Conservation (phyloP, 2,113 vertebrate species). For the Myotis lucifugus region DNA sequence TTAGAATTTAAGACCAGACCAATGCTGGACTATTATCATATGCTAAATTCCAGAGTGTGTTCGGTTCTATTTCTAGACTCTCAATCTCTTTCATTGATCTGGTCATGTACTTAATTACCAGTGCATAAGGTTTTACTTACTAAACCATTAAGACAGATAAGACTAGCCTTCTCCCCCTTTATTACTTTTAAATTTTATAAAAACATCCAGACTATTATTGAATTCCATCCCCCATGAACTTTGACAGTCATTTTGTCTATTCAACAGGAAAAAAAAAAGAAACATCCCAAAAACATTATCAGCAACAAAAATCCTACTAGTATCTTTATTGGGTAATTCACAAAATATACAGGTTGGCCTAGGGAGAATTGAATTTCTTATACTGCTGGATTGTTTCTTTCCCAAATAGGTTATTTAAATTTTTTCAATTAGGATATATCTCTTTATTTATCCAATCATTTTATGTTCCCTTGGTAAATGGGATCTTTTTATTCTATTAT, state of each 20-base stretch:
- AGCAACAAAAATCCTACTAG: not conserved
- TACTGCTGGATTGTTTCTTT: not conserved
- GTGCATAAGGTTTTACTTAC: not conserved
- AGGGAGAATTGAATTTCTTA: not conserved
- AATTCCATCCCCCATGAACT: not conserved
- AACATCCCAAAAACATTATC: not conserved
- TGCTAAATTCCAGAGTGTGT: not conserved
- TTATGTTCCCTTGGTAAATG: not conserved
- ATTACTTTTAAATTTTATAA: constrained; percentile 12
- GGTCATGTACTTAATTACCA: not conserved
- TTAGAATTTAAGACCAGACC: constrained; percentile 33
- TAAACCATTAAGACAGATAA: not conserved
- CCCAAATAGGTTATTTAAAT: not conserved
- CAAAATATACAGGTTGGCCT: not conserved
- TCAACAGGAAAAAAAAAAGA: constrained; percentile 38
- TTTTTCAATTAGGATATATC: not conserved
- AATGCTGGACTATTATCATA: not conserved
- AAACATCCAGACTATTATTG: not conserved
- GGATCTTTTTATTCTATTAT: not conserved
- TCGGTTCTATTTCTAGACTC: not conserved
- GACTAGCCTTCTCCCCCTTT: not conserved
- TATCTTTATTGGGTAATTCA: not conserved
- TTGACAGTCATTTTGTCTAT: constrained; percentile 10
- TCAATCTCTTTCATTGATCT: not conserved
- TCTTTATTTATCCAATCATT: constrained; percentile 24